A percentile compares a stretch with the other conserved stretches of the same genome.
Evolutionary conservation across 2,113 vertebrate species (phyloP).

Genomic region (Gymnogyps californianus): DNA sequence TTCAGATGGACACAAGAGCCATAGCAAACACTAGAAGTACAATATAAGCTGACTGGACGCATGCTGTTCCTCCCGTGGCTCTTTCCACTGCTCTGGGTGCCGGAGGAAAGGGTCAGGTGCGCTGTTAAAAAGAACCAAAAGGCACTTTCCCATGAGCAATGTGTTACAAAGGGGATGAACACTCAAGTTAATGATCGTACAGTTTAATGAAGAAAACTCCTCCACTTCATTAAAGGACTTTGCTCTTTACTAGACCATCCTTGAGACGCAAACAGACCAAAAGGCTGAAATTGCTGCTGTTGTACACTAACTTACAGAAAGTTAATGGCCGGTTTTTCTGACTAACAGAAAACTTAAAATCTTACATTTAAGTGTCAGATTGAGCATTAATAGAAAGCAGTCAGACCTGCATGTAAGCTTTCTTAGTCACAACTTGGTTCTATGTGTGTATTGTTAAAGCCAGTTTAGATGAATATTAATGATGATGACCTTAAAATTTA

Average conservation of each 20-base stretch:
- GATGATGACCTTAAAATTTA: background rate
- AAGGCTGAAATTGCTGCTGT: background rate
- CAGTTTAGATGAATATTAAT: background rate
- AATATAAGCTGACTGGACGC: background rate
- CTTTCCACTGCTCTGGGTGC: too few relatives aligned
- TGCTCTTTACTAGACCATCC: background rate
- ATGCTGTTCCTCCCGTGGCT: rapidly evolving
- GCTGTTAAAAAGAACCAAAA: background rate
- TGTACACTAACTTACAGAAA: background rate
- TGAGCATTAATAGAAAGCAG: background rate
- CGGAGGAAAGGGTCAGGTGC: background rate
- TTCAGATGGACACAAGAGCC: background rate
- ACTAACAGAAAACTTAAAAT: background rate
- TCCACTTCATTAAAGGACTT: background rate
- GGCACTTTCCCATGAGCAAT: background rate
- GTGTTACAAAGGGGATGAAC: background rate
- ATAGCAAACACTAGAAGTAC: too few relatives aligned
- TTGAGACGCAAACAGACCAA: background rate
- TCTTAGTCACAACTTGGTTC: background rate
- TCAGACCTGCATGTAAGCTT: background rate
- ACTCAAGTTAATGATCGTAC: background rate
- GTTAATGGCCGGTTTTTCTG: too few relatives aligned
- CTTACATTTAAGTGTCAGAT: too few relatives aligned
- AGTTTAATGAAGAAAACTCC: background rate
- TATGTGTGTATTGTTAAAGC: background rate